Evolutionary conservation across 1,140 invertebrate species (phyloP).

Genomic region (Lanistes nyassanus): DNA sequence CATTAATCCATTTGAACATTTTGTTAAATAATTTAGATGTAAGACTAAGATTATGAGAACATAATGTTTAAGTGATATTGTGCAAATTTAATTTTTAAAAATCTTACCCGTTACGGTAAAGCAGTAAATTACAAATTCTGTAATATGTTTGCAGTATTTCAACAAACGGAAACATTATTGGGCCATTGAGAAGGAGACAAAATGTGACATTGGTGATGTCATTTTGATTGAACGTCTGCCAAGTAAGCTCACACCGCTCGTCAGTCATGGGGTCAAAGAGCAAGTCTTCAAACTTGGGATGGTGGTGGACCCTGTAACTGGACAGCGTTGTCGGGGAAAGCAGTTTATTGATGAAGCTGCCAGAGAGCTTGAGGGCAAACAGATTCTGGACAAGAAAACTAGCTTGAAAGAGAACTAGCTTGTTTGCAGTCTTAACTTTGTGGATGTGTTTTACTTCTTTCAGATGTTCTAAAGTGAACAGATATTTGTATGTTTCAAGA

Average conservation of each 20-base stretch:
- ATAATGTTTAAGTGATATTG: no score
- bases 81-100: no score
- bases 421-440: not conserved
- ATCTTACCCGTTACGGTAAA: no score
- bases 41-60: no score
- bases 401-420: not conserved
- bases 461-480: no score
- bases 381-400: slow-evolving; percentile 16
- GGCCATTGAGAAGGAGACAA: slow-evolving; percentile 38
- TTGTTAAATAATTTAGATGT: no score
- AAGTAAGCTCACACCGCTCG: slow-evolving; percentile 26
- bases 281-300: slow-evolving; percentile 42
- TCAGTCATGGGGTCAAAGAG: slow-evolving; percentile 42
- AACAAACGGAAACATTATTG: slow-evolving; percentile 41
- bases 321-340: slow-evolving; percentile 39
- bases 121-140: no score
- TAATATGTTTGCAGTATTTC: slow-evolving; percentile 48
- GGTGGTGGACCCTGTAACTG: slow-evolving; percentile 50
- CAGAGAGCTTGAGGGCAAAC: slow-evolving; percentile 21
- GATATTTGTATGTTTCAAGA: no score
- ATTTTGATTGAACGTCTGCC: slow-evolving; percentile 42
- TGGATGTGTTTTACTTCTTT: no score
- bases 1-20: no score
- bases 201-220: slow-evolving; percentile 46
- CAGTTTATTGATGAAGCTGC: slow-evolving; percentile 42